A percentile compares a stretch with the other conserved stretches of the same genome.
Evolutionary conservation across 2,888 invertebrate species (phyloP).

Genomic region (Caenorhabditis angaria): DNA sequence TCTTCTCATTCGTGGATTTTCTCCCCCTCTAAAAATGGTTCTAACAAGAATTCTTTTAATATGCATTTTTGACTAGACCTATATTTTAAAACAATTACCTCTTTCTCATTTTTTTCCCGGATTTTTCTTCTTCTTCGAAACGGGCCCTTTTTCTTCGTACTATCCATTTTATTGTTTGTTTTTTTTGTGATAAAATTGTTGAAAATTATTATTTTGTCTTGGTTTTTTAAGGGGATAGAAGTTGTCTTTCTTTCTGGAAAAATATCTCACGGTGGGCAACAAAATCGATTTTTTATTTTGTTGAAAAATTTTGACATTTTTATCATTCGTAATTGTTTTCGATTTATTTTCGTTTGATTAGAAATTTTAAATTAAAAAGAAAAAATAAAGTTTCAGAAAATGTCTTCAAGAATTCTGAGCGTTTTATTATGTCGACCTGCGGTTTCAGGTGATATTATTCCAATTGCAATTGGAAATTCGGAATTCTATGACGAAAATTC

Average conservation of each 20-base stretch:
- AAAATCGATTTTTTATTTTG: not conserved
- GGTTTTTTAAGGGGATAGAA: too few species aligned
- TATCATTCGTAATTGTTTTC: not conserved
- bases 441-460: slow-evolving; percentile 34
- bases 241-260: not conserved
- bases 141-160: not conserved
- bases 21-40: not conserved
- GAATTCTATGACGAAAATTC: slow-evolving; percentile 22
- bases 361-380: not conserved
- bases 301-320: not conserved
- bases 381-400: not conserved
- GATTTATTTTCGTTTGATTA: too few species aligned
- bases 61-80: not conserved
- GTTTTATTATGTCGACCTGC: slow-evolving; percentile 39
- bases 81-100: not conserved
- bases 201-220: too few species aligned
- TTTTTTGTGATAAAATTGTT: not conserved
- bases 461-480: slow-evolving; percentile 34
- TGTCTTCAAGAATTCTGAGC: not conserved
- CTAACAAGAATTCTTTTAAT: not conserved
- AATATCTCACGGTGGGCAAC: not conserved
- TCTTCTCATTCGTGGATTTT: not conserved
- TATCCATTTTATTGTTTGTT: not conserved
- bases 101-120: not conserved
- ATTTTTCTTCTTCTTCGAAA: not conserved